A percentile compares a stretch with the other conserved stretches of the same genome.
Conservation (phyloP, 2,888 invertebrate genomes). For the Habroteleia sp. region DNA sequence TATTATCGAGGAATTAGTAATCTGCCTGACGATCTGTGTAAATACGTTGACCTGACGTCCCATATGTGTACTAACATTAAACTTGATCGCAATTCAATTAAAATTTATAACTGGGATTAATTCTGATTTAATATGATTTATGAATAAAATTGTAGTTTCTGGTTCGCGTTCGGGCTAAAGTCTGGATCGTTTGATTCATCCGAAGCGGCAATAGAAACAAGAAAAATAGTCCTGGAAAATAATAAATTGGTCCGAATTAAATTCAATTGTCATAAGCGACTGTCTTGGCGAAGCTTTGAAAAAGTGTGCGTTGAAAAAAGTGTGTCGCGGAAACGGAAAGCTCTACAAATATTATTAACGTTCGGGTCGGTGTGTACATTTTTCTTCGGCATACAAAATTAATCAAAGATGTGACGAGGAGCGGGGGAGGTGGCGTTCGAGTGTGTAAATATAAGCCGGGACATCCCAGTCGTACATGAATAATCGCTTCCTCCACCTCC, state of each 20-base stretch:
- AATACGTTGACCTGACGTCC: too few relatives aligned
- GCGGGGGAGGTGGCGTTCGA: conserved; percentile 33
- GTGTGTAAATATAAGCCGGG: conserved; percentile 59
- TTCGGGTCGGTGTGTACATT: conserved; percentile 29
- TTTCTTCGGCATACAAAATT: conserved; percentile 53
- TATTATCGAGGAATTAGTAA: too few relatives aligned
- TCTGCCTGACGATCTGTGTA: too few relatives aligned
- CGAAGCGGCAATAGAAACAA: conserved; percentile 9
- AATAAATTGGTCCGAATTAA: conserved; percentile 18
- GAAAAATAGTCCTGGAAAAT: conserved; percentile 2
- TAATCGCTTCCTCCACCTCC: conserved; percentile 55
- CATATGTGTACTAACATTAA: too few relatives aligned
- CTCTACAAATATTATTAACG: conserved; percentile 43
- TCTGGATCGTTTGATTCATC: too few relatives aligned
- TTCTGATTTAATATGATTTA: background rate
- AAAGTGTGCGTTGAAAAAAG: conserved; percentile 9
- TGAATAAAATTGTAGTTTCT: background rate
- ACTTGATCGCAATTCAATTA: too few relatives aligned
- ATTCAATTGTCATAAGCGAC: background rate
- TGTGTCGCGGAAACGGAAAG: conserved; percentile 37
- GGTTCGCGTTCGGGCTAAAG: too few relatives aligned
- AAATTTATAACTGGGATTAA: too few relatives aligned
- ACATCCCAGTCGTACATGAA: conserved; percentile 58
- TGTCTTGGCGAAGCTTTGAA: conserved; percentile 1
- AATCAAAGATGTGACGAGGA: conserved; percentile 54